Percentiles rank a stretch among this genome's conserved stretches.
Evolutionary conservation across 2,113 vertebrate species (phyloP).

Genomic region (Pelusios castaneus): DNA sequence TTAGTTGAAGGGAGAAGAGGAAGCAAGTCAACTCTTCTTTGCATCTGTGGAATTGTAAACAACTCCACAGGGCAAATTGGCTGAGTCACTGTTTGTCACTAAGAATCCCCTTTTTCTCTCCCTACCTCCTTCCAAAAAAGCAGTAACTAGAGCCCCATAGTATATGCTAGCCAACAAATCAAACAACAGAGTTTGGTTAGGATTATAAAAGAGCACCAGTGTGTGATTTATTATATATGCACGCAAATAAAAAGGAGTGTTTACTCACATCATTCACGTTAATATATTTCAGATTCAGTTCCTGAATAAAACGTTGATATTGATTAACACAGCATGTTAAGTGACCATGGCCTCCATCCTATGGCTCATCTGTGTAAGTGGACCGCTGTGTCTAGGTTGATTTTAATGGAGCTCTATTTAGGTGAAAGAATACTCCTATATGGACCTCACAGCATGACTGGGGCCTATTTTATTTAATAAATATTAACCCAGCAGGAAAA

Average conservation of each 20-base stretch:
- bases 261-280: background rate
- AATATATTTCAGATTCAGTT: constrained; percentile 5
- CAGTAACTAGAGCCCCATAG: background rate
- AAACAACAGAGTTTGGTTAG: constrained; percentile 49
- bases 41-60: constrained; percentile 11
- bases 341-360: background rate
- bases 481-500: background rate
- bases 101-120: background rate
- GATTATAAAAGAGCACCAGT: constrained; percentile 13
- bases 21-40: background rate
- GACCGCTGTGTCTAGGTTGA: background rate
- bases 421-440: background rate
- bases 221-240: background rate
- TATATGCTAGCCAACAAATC: background rate
- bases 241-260: background rate
- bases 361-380: background rate
- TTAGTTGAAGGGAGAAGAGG: constrained; percentile 27
- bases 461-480: background rate
- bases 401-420: background rate
- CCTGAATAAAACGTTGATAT: background rate
- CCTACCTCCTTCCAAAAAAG: background rate
- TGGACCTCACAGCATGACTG: background rate
- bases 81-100: constrained; percentile 10
- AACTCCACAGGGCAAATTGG: constrained; percentile 9
- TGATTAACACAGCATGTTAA: background rate